These are phyloP conservation scores for Setipinna tenuifilis DNA, from an alignment of 2,797 vertebrate genomes.

Conservation along the genomic window DNA sequence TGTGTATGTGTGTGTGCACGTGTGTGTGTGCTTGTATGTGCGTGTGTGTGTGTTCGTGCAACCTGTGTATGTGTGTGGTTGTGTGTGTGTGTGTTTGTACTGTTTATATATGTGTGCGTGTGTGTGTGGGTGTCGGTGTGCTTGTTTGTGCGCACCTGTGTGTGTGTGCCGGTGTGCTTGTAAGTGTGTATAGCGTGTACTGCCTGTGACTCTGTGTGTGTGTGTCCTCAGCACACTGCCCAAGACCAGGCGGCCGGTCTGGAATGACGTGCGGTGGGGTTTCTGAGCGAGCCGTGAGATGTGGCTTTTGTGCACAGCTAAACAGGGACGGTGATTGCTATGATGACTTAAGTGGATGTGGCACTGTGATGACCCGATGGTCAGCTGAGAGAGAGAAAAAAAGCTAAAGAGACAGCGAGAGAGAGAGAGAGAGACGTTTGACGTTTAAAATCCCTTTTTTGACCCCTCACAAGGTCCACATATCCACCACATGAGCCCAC, in stretches of 20 bases:
- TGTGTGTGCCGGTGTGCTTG: neutral
- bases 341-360: neutral
- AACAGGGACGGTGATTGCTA: too few species aligned
- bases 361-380: neutral
- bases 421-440: neutral
- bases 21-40: slow-evolving; percentile 1
- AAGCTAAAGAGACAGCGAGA: neutral
- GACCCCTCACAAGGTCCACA: too few species aligned
- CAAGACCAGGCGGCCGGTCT: neutral
- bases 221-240: neutral
- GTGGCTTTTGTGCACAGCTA: too few species aligned
- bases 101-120: too few species aligned
- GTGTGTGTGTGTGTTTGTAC: too few species aligned
- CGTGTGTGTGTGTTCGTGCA: neutral
- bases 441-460: too few species aligned
- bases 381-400: neutral
- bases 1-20: neutral
- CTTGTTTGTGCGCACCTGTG: too few species aligned
- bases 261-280: neutral
- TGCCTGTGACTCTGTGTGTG: neutral
- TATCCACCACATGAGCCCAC: too few species aligned
- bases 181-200: neutral
- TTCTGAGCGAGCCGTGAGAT: neutral
- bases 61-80: too few species aligned
- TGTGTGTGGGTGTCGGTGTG: neutral